phyloP scores from a whole-genome alignment of 1,140 invertebrate species.

The Anastrepha obliqua region DNA sequence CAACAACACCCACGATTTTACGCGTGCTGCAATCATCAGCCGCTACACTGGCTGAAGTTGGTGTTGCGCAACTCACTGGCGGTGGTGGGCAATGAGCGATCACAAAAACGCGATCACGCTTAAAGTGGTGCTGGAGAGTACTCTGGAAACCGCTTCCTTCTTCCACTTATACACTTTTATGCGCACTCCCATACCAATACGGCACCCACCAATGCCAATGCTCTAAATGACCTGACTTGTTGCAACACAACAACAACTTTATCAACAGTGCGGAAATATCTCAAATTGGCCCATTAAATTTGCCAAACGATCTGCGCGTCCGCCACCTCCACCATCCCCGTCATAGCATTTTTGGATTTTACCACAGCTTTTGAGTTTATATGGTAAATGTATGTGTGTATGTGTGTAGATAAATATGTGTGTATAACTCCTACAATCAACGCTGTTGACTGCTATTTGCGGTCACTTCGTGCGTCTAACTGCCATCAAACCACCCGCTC shows the following conservation, averaged over 20 bases:
- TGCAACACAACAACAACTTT: conserved; percentile 55
- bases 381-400: too few species aligned
- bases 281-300: conserved; percentile 55
- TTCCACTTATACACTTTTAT: background rate
- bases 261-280: conserved; percentile 54
- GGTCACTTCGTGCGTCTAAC: conserved; percentile 48
- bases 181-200: background rate
- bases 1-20: conserved; percentile 49
- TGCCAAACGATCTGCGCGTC: conserved; percentile 23
- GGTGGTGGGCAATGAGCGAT: background rate
- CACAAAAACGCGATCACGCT: conserved; percentile 39
- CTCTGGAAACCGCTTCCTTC: background rate
- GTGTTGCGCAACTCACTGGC: conserved; percentile 3
- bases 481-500: background rate
- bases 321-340: background rate
- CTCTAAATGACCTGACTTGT: conserved; percentile 15
- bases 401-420: background rate
- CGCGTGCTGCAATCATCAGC: conserved; percentile 48
- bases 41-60: background rate
- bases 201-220: background rate
- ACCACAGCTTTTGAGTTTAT: too few species aligned
- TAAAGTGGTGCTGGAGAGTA: background rate
- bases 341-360: too few species aligned
- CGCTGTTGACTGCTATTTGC: conserved; percentile 5
- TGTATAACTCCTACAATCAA: conserved; percentile 20